Percentiles rank a stretch among this genome's conserved stretches.
phyloP scores from a whole-genome alignment of 1,140 invertebrate species.

The Drosophila carrolli region DNA sequence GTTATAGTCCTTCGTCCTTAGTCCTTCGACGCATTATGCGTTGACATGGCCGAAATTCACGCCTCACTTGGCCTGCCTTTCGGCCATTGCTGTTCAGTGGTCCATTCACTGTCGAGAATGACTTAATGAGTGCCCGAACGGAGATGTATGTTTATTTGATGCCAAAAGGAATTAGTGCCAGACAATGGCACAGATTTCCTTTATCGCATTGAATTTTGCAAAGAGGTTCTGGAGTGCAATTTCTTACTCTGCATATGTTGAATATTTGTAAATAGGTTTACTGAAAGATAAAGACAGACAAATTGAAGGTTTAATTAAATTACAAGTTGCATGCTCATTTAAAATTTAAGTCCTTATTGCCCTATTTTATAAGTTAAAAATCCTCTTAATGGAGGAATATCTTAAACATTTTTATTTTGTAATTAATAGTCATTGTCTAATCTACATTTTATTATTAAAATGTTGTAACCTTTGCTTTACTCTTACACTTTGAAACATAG shows the following conservation, averaged over 20 bases:
- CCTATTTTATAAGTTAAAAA: too few relatives aligned
- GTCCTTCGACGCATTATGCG: conserved; percentile 51
- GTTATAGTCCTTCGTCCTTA: not conserved
- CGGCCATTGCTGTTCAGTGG: conserved; percentile 46
- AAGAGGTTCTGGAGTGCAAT: not conserved
- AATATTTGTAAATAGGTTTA: not conserved
- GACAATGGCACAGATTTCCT: conserved; percentile 18
- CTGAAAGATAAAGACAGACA: not conserved
- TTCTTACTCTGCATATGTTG: not conserved
- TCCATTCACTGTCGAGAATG: conserved; percentile 40
- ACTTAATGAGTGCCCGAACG: conserved; percentile 29
- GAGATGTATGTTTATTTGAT: conserved; percentile 33
- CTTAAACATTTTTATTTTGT: too few relatives aligned
- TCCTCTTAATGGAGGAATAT: too few relatives aligned
- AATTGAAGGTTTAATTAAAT: too few relatives aligned
- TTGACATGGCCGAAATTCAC: conserved; percentile 70
- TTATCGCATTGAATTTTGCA: not conserved
- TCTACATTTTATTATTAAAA: too few relatives aligned
- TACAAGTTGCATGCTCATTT: too few relatives aligned
- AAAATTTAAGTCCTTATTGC: too few relatives aligned
- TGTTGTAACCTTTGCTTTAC: too few relatives aligned
- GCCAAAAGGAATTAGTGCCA: conserved; percentile 16
- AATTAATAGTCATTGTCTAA: too few relatives aligned
- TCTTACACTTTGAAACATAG: too few relatives aligned
- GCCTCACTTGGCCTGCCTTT: conserved; percentile 53